Percentiles rank a stretch among this genome's conserved stretches.
Conservation (phyloP, 1,140 invertebrate genomes). For the Diabrotica undecimpunctata region DNA sequence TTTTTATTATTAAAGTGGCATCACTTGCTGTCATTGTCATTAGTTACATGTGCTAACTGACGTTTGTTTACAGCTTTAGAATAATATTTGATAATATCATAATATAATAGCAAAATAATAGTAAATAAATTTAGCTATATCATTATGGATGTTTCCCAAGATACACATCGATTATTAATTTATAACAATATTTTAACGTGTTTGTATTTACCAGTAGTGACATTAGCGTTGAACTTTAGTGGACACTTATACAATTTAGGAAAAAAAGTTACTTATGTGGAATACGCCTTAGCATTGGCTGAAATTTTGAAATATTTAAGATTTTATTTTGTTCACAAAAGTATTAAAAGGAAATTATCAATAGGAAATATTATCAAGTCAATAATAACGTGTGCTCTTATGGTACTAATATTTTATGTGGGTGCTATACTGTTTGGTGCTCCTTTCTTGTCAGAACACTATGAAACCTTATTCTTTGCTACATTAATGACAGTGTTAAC, state of each 20-base stretch:
- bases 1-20: no score
- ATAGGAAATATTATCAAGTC: conserved; percentile 47
- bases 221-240: conserved; percentile 21
- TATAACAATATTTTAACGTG: conserved; percentile 26
- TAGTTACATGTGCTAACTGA: no score
- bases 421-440: conserved; percentile 73
- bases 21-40: no score
- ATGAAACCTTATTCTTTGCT: conserved; percentile 71
- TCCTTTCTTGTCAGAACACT: conserved; percentile 59
- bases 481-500: conserved; percentile 63
- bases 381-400: conserved; percentile 29
- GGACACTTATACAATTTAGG: conserved; percentile 33
- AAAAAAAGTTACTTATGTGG: conserved; percentile 31
- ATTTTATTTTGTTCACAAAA: conserved; percentile 13
- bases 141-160: conserved; percentile 7
- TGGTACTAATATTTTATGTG: conserved; percentile 55
- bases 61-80: no score
- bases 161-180: conserved; percentile 19
- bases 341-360: conserved; percentile 22
- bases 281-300: conserved; percentile 27
- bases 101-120: no score
- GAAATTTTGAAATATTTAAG: conserved; percentile 37
- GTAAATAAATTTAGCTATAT: no score
- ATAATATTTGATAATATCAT: no score
- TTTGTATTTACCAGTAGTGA: conserved; percentile 21